Evolutionary conservation across 2,113 vertebrate genomes (phyloP).

Genomic region (Hystrix cristata): DNA sequence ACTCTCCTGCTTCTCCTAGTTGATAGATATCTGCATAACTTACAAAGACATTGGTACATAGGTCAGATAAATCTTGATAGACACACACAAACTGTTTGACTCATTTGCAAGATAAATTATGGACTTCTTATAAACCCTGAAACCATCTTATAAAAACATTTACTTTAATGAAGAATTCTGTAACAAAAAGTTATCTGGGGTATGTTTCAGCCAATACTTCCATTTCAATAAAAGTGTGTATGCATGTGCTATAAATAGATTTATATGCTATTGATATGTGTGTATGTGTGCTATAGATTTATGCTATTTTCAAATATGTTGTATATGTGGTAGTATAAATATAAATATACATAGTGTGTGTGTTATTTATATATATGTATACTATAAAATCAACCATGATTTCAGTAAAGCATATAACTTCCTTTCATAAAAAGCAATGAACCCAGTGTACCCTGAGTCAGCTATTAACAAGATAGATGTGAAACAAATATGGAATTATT

Average conservation of each 20-base stretch:
- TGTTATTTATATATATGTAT: not conserved
- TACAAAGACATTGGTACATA: not conserved
- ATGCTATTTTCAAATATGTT: not conserved
- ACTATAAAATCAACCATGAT: not conserved
- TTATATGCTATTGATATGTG: not conserved
- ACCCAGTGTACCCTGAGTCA: not conserved
- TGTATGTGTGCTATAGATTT: not conserved
- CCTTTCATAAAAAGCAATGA: conserved; percentile 24
- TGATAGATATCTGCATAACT: not conserved
- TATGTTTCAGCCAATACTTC: conserved; percentile 62
- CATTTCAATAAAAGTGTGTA: conserved; percentile 4
- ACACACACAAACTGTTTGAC: not conserved
- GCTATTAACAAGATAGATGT: not conserved
- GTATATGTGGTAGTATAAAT: not conserved
- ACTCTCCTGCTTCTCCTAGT: not conserved
- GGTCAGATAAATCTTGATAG: not conserved
- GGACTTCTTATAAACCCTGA: conserved; percentile 45
- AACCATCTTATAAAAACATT: conserved; percentile 65
- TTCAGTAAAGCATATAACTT: conserved; percentile 39
- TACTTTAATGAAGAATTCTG: conserved; percentile 65
- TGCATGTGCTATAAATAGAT: conserved; percentile 20
- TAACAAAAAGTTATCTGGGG: conserved; percentile 74
- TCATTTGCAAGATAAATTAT: conserved; percentile 53
- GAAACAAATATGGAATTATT: conserved; percentile 12
- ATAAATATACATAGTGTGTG: not conserved